Base-by-base conservation (phyloP, 2,888 invertebrate species). In the Bellardia pandia region DNA sequence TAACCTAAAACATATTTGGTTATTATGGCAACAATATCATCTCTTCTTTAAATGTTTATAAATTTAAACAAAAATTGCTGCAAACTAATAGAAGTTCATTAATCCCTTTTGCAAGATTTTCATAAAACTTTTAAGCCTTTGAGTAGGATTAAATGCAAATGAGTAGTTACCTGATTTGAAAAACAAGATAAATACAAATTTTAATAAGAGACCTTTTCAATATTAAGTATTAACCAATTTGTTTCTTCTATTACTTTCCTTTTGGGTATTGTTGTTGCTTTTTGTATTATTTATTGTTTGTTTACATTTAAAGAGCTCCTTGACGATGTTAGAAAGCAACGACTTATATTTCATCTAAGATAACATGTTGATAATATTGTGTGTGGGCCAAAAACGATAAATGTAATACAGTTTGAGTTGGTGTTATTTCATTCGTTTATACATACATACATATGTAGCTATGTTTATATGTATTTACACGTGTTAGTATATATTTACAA, bases 281-380 rank as follows among this genome's bases (percentile, higher is more conserved):
- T 23, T 56, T 23, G 23, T 30, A 14, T 68, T 58, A 33, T 8
- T 45, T 45, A 33, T 48, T 60, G 4, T 60, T 33, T 45, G 30
- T 33, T 60, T 2, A 9, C 16, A 2, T 1, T n/a, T 33, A 37
- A 5, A 37, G 42, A 62, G 37, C 14, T 75, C 14, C 45, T 48
- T 75, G 45, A 45, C 45, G 45, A 45, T n/a, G 45, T 9, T 48
- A n/a, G 5, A 48, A 75, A 64, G 37, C 37, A 75, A 16, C 6
- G 23, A 51, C 14, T 75, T 51, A 51, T 75, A 51, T 64, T 33
- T 75, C 11, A 23, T 51, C 62, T 75, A 48, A 75, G 62, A 75
- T 23, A 23, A n/a, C 23, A 60, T n/a, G 14, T 6, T 23, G 14
- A 16, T 40, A 14, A 37, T 51, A 9, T 62, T 64, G 23, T 75